Evolutionary conservation across 2,888 invertebrate species (phyloP).

Genomic region (Tenthredo notha): DNA sequence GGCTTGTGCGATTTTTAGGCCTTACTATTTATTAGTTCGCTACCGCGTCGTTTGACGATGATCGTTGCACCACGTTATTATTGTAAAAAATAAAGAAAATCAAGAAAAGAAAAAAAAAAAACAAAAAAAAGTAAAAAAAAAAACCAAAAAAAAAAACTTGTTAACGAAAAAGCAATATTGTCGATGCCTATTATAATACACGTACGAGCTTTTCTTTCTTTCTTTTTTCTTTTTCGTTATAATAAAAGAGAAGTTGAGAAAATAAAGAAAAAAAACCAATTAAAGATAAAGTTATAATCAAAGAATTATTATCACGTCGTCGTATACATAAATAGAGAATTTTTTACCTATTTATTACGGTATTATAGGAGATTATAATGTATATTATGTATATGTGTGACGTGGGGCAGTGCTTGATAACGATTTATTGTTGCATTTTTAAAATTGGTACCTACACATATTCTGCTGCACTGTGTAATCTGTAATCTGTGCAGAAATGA

Average conservation of each 20-base stretch:
- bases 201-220: constrained; percentile 62
- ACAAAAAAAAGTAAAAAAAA: not conserved
- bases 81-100: not conserved
- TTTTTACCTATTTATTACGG: constrained; percentile 7
- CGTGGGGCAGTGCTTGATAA: not conserved
- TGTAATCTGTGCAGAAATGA: not conserved
- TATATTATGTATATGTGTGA: not conserved
- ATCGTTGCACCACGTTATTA: constrained; percentile 9
- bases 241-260: constrained; percentile 6
- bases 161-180: constrained; percentile 76
- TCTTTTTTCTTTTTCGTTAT: not conserved
- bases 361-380: constrained; percentile 3
- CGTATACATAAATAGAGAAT: constrained; percentile 3
- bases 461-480: not conserved
- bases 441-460: not conserved
- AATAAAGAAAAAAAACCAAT: constrained; percentile 12
- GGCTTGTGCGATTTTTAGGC: constrained; percentile 70
- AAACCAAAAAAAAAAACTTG: constrained; percentile 12
- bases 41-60: not conserved
- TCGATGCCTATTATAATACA: constrained; percentile 72
- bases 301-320: not conserved
- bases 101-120: constrained; percentile 20
- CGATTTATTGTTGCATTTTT: not conserved
- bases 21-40: constrained; percentile 20
- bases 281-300: not conserved